phyloP scores from a whole-genome alignment of 2,888 invertebrate species.

The Glyphotaelius pellucidus region DNA sequence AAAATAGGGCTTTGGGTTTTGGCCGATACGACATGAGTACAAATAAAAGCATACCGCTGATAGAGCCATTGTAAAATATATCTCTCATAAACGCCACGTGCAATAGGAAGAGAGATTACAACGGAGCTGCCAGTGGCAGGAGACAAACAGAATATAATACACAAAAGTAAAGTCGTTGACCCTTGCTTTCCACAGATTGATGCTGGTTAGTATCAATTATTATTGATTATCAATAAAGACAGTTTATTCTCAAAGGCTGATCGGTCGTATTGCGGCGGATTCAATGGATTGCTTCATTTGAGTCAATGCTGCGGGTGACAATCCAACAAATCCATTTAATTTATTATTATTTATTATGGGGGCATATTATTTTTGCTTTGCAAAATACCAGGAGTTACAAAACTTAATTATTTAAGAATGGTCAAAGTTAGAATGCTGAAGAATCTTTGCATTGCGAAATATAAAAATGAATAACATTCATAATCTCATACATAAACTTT shows the following conservation, averaged over 20 bases:
- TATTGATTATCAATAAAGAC: constrained; percentile 2
- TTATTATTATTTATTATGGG: background rate
- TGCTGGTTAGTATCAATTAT: background rate
- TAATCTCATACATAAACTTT: too few relatives aligned
- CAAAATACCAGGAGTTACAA: background rate
- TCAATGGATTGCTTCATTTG: background rate
- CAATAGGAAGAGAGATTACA: too few relatives aligned
- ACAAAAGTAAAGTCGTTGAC: background rate
- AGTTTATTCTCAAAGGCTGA: background rate
- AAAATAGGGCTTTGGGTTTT: too few relatives aligned
- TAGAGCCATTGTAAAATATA: background rate
- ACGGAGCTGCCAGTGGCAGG: background rate
- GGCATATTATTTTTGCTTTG: background rate
- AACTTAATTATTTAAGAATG: background rate
- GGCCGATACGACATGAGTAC: too few relatives aligned
- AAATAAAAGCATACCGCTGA: too few relatives aligned
- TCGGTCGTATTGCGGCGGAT: background rate
- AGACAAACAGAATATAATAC: background rate
- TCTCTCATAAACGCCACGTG: background rate
- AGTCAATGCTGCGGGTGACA: background rate
- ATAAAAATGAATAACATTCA: too few relatives aligned
- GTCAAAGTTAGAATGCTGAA: background rate
- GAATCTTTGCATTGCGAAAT: background rate
- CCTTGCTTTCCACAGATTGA: background rate
- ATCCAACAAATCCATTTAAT: background rate